phyloP scores from a whole-genome alignment of 2,797 vertebrate genomes.

The Philypnodon macrostomus region DNA sequence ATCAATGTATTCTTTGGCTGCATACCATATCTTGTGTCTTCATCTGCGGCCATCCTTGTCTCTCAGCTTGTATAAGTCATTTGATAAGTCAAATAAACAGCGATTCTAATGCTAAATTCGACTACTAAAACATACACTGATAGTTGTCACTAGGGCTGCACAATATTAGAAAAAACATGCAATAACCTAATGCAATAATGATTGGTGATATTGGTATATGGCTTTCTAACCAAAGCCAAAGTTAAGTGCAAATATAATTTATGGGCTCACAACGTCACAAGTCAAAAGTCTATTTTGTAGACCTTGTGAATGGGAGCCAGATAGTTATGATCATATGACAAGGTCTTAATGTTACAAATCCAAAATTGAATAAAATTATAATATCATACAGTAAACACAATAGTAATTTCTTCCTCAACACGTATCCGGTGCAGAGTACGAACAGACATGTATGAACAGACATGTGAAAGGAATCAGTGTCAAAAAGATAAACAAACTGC shows the following conservation, averaged over 20 bases:
- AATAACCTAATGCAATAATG: too few species aligned
- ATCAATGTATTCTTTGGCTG: neutral
- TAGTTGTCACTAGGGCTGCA: too few species aligned
- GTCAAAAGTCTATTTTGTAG: too few species aligned
- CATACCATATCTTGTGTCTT: neutral
- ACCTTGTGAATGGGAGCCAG: too few species aligned
- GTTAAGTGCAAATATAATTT: too few species aligned
- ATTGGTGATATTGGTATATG: too few species aligned
- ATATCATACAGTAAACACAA: neutral
- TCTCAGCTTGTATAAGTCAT: neutral
- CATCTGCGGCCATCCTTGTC: neutral
- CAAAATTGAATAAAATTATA: neutral
- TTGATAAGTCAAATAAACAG: neutral
- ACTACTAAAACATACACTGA: too few species aligned
- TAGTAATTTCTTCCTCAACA: conserved; percentile 17
- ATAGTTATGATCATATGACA: too few species aligned
- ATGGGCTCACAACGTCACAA: too few species aligned
- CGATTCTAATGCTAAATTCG: too few species aligned
- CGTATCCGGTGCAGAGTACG: conserved; percentile 15
- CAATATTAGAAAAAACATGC: too few species aligned
- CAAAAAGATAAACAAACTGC: conserved; percentile 12
- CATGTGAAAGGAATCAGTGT: conserved; percentile 47
- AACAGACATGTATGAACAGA: conserved; percentile 28
- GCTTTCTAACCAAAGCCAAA: too few species aligned
- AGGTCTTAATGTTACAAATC: neutral